Evolutionary conservation across 2,888 invertebrate genomes (phyloP), one percentile per base, ranked within the genome.

Genomic region (Octonoba sinensis): DNA sequence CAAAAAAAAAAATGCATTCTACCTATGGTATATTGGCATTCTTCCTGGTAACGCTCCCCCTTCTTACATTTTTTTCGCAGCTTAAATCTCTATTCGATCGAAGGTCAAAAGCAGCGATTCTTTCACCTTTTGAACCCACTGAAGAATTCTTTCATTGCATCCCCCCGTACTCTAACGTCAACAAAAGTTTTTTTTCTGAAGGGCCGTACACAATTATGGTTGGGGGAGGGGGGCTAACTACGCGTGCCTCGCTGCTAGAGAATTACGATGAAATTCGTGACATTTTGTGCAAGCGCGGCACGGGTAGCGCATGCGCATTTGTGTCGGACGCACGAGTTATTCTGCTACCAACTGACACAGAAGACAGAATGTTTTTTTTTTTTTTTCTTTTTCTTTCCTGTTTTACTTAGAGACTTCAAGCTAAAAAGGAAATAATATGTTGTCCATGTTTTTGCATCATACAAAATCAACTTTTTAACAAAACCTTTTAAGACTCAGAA

Each of bases 111-210:
- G 36, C 27, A 22, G 54, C 64, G 60, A 73, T 73, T 73, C 54
- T 73, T 64, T 44, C 73, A 73, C 73, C 73, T 73, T 54, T 73
- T 73, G 73, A 73, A 56, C 73, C 64, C 51, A 27, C 59, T 59
- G 49, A 60, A 71, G 16, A 36, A 18, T 57, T 27, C 8, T 36
- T 36, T 36, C 36, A 36, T 11, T 36, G 36, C 36, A 8, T 36
- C 36, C 36, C 36, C 36, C 36, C 36, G 36, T 11, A 36, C 36
- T 1, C 36, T 27, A 36, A 36, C 36, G 36, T 36, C 36, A 36
- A 36, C 36, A 54, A 54, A 8, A 54, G 20, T 60, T 12, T 46
- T 65, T 36, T 36, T 36, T 36, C 11, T 36, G 36, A 36, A 36
- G 36, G 36, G 36, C 36, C 11, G 8, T 36, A 8, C 36, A 36